Conservation (phyloP, 2,888 invertebrate species). For the Cephus nigrinus region DNA sequence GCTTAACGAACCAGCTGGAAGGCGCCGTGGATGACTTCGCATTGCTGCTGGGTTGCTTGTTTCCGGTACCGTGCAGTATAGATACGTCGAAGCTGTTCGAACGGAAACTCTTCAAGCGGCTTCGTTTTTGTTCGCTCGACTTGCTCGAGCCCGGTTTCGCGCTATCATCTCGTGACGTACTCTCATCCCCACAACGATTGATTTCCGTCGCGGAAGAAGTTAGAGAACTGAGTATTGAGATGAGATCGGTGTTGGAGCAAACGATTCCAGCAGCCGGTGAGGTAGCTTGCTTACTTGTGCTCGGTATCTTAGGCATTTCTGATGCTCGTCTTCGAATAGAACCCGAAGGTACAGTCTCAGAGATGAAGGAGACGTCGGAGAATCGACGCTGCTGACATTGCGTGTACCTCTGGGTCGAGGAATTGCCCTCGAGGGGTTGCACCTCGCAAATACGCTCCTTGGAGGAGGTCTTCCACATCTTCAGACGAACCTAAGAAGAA, state of each 20-base stretch:
- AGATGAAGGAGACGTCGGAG: conserved; percentile 78
- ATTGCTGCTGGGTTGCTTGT: conserved; percentile 66
- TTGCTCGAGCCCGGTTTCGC: conserved; percentile 27
- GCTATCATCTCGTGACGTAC: neutral
- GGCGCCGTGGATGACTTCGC: conserved; percentile 63
- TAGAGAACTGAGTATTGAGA: conserved; percentile 81
- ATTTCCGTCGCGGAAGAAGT: conserved; percentile 86
- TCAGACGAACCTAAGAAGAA: conserved; percentile 76
- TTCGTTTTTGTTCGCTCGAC: conserved; percentile 68
- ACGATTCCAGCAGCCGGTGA: conserved; percentile 73
- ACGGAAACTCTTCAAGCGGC: conserved; percentile 76
- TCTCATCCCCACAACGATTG: conserved; percentile 71
- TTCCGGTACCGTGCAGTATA: conserved; percentile 71
- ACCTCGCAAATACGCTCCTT: conserved; percentile 80
- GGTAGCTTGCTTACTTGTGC: conserved; percentile 37
- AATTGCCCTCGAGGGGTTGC: conserved; percentile 79
- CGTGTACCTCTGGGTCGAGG: conserved; percentile 56
- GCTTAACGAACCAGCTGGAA: conserved; percentile 81
- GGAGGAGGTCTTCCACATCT: conserved; percentile 85
- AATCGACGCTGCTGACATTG: conserved; percentile 70
- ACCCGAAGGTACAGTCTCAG: conserved; percentile 63
- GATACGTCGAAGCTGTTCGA: conserved; percentile 89
- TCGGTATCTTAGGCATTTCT: conserved; percentile 30
- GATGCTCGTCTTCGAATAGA: conserved; percentile 58
- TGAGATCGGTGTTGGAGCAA: conserved; percentile 85